These are phyloP conservation scores for Campopleginae sp. DNA, from an alignment of 2,888 invertebrate species.

Conservation along the genomic window DNA sequence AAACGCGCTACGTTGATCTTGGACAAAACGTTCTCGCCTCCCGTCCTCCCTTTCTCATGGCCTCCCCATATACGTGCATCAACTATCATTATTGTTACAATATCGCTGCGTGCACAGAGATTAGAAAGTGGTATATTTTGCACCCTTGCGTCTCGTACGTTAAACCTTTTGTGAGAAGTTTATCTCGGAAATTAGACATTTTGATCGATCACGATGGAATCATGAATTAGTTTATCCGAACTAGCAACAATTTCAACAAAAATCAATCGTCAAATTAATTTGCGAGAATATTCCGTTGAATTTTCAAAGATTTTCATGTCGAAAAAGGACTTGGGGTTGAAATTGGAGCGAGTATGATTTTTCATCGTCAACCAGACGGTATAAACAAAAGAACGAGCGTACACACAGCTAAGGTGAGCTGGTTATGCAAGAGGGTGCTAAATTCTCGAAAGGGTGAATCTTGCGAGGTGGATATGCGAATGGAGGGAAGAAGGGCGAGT, in stretches of 20 bases:
- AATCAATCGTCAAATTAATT: too few species aligned
- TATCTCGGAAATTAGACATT: not conserved
- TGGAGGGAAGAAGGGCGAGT: slow-evolving; percentile 11
- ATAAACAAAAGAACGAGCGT: not conserved
- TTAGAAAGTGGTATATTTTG: slow-evolving; percentile 39
- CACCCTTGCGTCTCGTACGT: not conserved
- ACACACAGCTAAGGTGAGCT: slow-evolving; percentile 28
- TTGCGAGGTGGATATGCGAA: slow-evolving; percentile 20
- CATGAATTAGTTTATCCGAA: not conserved
- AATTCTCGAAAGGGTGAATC: slow-evolving; percentile 34
- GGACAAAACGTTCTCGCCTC: slow-evolving; percentile 74
- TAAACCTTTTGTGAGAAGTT: not conserved
- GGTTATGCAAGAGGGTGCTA: slow-evolving; percentile 3
- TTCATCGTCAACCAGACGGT: not conserved
- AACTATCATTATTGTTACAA: slow-evolving; percentile 53
- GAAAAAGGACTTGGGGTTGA: not conserved
- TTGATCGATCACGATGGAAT: not conserved
- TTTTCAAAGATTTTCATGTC: not conserved
- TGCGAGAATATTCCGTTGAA: too few species aligned
- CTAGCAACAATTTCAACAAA: not conserved
- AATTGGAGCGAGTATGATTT: not conserved
- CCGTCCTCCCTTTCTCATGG: slow-evolving; percentile 26
- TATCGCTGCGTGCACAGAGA: slow-evolving; percentile 61
- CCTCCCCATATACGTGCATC: slow-evolving; percentile 12
- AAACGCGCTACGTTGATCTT: slow-evolving; percentile 78